Conservation (phyloP, 2,888 invertebrate genomes). For the Leucoma salicis region DNA sequence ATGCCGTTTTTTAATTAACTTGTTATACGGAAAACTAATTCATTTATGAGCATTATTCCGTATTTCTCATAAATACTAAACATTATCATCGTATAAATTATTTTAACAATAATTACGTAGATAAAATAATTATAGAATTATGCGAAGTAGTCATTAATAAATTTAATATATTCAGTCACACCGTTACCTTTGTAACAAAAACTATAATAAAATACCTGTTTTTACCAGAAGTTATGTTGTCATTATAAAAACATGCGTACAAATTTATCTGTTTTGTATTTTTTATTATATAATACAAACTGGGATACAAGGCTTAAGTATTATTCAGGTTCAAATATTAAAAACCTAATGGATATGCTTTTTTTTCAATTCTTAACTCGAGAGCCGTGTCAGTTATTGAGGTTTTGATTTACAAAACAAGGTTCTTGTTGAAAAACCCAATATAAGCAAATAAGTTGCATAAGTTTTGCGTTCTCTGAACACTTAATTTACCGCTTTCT, state of each 20-base stretch:
- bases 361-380: too few species aligned
- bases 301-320: too few species aligned
- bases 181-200: neutral
- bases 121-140: neutral
- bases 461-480: too few species aligned
- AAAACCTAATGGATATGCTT: too few species aligned
- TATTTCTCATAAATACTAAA: conserved; percentile 1
- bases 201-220: conserved; percentile 1
- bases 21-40: neutral
- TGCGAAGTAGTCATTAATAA: neutral
- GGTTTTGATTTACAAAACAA: too few species aligned
- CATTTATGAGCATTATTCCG: neutral
- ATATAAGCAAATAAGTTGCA: too few species aligned
- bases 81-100: conserved; percentile 1
- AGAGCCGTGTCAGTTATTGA: too few species aligned
- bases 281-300: too few species aligned
- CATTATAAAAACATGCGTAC: conserved; percentile 9
- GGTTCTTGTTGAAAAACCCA: too few species aligned
- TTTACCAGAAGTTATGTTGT: neutral
- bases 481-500: too few species aligned
- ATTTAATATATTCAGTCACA: neutral
- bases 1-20: neutral
- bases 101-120: neutral
- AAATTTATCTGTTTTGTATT: too few species aligned
- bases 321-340: too few species aligned